Percentiles rank a stretch among this genome's conserved stretches.
phyloP scores from a whole-genome alignment of 1,140 invertebrate genomes.

The Drosophila grimshawi region DNA sequence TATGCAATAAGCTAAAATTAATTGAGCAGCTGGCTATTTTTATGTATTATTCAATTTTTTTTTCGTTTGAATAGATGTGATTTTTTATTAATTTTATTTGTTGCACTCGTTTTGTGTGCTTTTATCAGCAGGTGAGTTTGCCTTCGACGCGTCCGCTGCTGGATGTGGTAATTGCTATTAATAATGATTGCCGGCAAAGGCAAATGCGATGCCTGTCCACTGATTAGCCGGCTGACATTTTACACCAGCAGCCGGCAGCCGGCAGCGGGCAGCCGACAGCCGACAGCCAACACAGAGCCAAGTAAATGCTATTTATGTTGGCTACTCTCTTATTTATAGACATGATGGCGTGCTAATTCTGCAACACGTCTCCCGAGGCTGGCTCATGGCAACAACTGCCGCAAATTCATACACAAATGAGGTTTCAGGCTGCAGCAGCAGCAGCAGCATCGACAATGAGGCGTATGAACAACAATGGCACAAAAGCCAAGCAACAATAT shows the following conservation, averaged over 20 bases:
- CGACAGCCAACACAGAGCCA: background rate
- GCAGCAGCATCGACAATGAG: conserved; percentile 51
- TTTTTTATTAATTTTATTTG: conserved; percentile 34
- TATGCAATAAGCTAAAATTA: conserved; percentile 71
- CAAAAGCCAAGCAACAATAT: conserved; percentile 38
- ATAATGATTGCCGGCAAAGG: conserved; percentile 69
- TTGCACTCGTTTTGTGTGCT: conserved; percentile 22
- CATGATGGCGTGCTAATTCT: conserved; percentile 69
- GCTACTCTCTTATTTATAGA: conserved; percentile 70
- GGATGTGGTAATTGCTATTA: conserved; percentile 79
- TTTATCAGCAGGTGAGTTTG: conserved; percentile 46
- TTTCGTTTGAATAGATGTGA: conserved; percentile 46
- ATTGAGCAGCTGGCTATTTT: conserved; percentile 70
- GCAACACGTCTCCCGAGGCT: conserved; percentile 57
- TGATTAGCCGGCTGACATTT: conserved; percentile 76
- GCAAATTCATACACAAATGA: conserved; percentile 36
- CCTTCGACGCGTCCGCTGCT: conserved; percentile 58
- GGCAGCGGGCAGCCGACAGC: conserved; percentile 14
- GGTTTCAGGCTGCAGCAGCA: conserved; percentile 45
- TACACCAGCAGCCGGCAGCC: conserved; percentile 40
- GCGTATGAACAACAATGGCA: conserved; percentile 74
- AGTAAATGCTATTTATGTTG: conserved; percentile 75
- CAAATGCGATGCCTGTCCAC: conserved; percentile 53
- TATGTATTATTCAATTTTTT: conserved; percentile 72
- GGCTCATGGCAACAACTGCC: conserved; percentile 32